These are phyloP conservation scores for Thysanoteuthis rhombus DNA, from an alignment of 2,888 invertebrate genomes.

Conservation along the genomic window DNA sequence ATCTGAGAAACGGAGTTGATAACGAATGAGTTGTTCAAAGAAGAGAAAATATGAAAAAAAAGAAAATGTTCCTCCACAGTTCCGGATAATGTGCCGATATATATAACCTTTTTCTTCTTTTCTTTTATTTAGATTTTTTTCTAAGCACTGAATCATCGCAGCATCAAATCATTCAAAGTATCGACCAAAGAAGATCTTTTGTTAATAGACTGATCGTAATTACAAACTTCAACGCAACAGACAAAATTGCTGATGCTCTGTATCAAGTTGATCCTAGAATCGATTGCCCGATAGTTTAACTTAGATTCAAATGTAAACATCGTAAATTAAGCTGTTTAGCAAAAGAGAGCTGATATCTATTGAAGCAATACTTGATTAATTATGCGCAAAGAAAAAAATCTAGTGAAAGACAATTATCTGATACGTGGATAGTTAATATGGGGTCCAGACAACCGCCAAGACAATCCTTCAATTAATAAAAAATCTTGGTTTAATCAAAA, in stretches of 20 bases:
- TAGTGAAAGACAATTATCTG: too few species aligned
- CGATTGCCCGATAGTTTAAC: neutral
- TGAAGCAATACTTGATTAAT: too few species aligned
- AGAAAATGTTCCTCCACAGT: neutral
- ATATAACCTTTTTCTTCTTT: neutral
- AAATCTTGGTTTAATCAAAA: too few species aligned
- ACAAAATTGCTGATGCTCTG: neutral
- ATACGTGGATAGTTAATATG: too few species aligned
- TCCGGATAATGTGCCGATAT: neutral
- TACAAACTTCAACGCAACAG: neutral
- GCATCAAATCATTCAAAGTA: neutral
- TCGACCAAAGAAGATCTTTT: neutral
- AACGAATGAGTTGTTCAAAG: conserved; percentile 1
- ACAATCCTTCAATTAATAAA: too few species aligned
- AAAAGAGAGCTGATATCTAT: neutral
- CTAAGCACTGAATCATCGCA: neutral
- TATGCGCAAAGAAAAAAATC: too few species aligned
- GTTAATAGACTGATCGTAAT: neutral
- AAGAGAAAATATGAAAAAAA: neutral
- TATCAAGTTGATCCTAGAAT: neutral
- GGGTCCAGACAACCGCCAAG: too few species aligned
- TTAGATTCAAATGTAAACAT: neutral
- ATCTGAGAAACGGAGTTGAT: neutral
- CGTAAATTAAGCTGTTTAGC: neutral
- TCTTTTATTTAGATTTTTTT: neutral